These are phyloP conservation scores for Polydesmus complanatus DNA, from an alignment of 2,888 invertebrate genomes.

Conservation along the genomic window DNA sequence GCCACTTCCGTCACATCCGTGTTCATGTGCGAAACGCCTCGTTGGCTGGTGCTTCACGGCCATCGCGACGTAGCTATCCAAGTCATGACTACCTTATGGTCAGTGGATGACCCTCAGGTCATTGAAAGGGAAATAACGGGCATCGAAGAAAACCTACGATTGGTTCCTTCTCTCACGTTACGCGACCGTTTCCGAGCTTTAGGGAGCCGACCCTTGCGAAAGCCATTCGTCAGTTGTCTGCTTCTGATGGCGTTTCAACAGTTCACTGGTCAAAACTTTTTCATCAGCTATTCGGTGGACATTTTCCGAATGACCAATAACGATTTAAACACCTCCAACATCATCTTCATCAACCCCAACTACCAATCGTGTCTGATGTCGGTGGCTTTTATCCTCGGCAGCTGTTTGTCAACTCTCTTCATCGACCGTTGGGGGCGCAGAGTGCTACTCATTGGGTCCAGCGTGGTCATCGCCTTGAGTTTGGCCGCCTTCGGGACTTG, in stretches of 20 bases:
- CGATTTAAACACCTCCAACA: background rate
- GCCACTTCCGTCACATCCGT: background rate
- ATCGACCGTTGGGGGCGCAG: background rate
- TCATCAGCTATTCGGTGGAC: background rate
- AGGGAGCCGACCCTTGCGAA: background rate
- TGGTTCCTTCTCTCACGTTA: too few relatives aligned
- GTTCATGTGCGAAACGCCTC: constrained; percentile 13
- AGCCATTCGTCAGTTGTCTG: background rate
- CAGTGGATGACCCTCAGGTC: too few relatives aligned
- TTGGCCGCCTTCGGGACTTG: background rate
- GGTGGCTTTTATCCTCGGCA: background rate
- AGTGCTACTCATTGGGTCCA: background rate
- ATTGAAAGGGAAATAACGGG: too few relatives aligned
- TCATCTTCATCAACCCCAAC: background rate
- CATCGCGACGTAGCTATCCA: too few relatives aligned
- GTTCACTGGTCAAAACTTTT: background rate
- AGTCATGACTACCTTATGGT: too few relatives aligned
- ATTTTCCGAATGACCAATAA: background rate
- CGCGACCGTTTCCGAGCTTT: too few relatives aligned
- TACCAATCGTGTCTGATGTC: background rate
- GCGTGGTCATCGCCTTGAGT: background rate
- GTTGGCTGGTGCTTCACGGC: too few relatives aligned
- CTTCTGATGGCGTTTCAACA: background rate
- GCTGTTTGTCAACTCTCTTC: background rate
- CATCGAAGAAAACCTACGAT: too few relatives aligned